These are phyloP conservation scores for Cyclura pinguis DNA, from an alignment of 2,797 vertebrate genomes.

Conservation along the genomic window DNA sequence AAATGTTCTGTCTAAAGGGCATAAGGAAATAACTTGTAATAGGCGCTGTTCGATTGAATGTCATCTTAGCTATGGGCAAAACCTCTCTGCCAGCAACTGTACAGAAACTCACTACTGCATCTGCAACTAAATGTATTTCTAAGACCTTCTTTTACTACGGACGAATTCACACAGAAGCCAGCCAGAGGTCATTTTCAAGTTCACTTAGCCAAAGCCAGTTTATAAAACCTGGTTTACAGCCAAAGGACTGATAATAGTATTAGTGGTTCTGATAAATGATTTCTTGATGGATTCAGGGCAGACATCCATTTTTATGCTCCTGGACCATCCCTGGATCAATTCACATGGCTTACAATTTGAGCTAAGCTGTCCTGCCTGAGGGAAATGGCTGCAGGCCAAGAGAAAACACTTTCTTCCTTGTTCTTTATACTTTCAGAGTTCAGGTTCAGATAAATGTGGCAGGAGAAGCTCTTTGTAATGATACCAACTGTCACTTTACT, in stretches of 20 bases:
- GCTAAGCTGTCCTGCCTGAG: conserved; percentile 20
- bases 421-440: conserved; percentile 9
- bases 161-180: conserved; percentile 31
- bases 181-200: conserved; percentile 46
- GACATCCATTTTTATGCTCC: conserved; percentile 35
- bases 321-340: conserved; percentile 23
- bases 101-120: rapidly evolving
- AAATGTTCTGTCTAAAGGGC: background rate
- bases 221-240: conserved; percentile 30
- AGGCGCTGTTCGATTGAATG: background rate
- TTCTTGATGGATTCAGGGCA: conserved; percentile 24
- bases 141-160: conserved; percentile 14
- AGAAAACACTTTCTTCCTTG: conserved; percentile 14
- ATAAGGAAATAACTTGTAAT: background rate
- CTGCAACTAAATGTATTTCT: background rate
- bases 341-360: conserved; percentile 34
- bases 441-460: conserved; percentile 9
- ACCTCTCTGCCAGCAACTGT: background rate
- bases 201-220: background rate
- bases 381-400: conserved; percentile 33
- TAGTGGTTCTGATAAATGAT: conserved; percentile 30
- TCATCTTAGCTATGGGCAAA: background rate
- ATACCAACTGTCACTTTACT: background rate
- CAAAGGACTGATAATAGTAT: conserved; percentile 24
- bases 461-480: background rate